Percentiles rank a stretch among this genome's conserved stretches.
Conservation (phyloP, 2,797 vertebrate species). For the Muscicapa comitata region DNA sequence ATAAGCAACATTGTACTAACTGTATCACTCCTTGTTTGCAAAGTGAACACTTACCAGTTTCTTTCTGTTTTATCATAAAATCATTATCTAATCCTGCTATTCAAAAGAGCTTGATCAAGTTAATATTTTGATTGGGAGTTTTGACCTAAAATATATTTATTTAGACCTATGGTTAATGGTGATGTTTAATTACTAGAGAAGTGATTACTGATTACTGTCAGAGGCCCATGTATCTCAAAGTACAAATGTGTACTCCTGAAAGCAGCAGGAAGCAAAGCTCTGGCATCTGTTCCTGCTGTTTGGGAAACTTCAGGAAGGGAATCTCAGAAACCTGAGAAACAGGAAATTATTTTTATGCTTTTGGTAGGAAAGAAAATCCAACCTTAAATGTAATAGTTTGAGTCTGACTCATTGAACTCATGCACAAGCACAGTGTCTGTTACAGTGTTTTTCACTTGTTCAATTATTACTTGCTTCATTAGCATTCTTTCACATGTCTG, state of each 20-base stretch:
- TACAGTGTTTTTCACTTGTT: not conserved
- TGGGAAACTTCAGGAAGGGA: not conserved
- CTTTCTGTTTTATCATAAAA: not conserved
- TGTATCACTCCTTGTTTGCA: not conserved
- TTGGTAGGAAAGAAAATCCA: not conserved
- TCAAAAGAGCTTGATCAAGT: not conserved
- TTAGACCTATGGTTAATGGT: not conserved
- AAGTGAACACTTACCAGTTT: not conserved
- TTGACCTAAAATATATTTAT: not conserved
- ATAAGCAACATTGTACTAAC: not conserved
- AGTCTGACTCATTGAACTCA: not conserved
- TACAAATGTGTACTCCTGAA: not conserved
- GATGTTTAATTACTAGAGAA: not conserved
- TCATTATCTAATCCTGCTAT: not conserved
- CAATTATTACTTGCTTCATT: not conserved
- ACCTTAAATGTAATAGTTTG: not conserved
- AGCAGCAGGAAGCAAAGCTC: not conserved
- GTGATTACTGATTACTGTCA: not conserved
- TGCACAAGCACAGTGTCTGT: not conserved
- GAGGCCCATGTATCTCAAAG: not conserved
- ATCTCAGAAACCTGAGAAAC: not conserved
- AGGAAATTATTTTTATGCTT: not conserved
- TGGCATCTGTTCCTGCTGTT: not conserved
- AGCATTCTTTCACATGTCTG: not conserved
- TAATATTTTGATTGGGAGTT: not conserved